Base-by-base conservation (phyloP, 1,140 invertebrate genomes). In the Pseudomyrmex pallidus region DNA sequence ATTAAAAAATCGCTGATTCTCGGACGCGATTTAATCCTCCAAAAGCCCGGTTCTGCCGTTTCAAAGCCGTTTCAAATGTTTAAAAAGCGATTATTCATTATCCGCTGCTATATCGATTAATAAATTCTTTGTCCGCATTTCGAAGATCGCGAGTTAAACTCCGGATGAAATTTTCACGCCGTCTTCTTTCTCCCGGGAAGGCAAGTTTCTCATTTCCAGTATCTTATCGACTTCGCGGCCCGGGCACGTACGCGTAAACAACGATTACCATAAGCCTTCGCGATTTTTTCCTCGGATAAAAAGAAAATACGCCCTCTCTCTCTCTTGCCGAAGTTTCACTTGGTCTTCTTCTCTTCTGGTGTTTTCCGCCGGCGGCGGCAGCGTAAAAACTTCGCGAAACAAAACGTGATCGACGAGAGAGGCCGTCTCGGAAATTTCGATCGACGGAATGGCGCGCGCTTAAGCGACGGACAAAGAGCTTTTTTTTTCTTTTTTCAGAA, bases 381-480 rank as follows among this genome's bases (percentile, higher is more conserved):
- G 66, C 52, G 13, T 78, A 20, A 68, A 20, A 70, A 78, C 52
- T 46, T 35, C 22, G 54, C 52, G 22, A 70, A 72, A 80, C 76
- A 72, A 68, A 70, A 72, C 56, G 74, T 63, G 54, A 80, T 80
- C 76, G 44, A 80, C 66, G 66, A 54, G 44, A 80, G 76, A 70
- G 44, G 54, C 72, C 52, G 12, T 48, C 54, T 80, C 44, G 54
- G 76, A 78, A 78, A 78, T 78, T 78, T 46, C 74, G 46, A 80
- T 85, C 48, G 48, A 61, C 25, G 56, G 46, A 50, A 61, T 17
- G 56, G 46, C 35, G 64, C 17, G 50, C 57, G 62, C 52, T 68
- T 59, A 80, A 70, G 57, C 54, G 77, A 17, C n/a, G 62, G 48
- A 73, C 82, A 84, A 84, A 86, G 85, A 66, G 64, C 64, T 74